Base-by-base conservation (phyloP, 2,797 vertebrate genomes). In the Sarcoramphus papa region DNA sequence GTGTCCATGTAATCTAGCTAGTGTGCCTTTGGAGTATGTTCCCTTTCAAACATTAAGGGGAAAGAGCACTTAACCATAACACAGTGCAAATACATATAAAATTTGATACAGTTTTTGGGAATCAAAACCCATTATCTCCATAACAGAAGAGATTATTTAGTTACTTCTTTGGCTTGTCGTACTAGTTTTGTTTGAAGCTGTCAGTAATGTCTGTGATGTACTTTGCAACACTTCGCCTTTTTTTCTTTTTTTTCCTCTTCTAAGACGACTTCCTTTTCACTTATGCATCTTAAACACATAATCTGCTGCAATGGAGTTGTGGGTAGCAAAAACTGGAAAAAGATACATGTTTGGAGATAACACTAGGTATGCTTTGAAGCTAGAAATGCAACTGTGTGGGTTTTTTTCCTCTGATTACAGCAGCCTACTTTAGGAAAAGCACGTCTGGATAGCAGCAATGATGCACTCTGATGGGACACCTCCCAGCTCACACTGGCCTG, bases 41-140 rank as follows among this genome's bases (percentile, higher is more conserved):
- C n/a, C 9, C 68, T 95, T 97, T 96, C 89, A 96, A 94, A 91
- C 5, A 1, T 47, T 48, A 84, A 89, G 54, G 53, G 78, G 43
- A 90, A 92, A 81, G 62, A 93, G 37, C 64, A 65, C 73, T 83
- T 93, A 77, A 93, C 84, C 90, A 74, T 35, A 84, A 64, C 79
- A 70, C 67, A 94, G 87, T 91, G 63, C 75, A 88, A 93, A 93
- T 67, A 30, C 65, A 87, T 87, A 90, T 33, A 91, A 67, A 95
- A 97, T 94, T 95, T 53, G 43, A 93, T 93, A 92, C 64, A 90
- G 78, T 93, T 94, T 95, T 79, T 6, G 73, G 68, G 78, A 92
- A 89, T 97, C 62, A 95, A 97, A 97, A 73, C 45, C 40, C 83
- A 82, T 97, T 88, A 70, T 88, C 86, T 89, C 69, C 86, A 78